These are phyloP conservation scores for Aporophyla nigra DNA, from an alignment of 2,888 invertebrate species.

Conservation along the genomic window DNA sequence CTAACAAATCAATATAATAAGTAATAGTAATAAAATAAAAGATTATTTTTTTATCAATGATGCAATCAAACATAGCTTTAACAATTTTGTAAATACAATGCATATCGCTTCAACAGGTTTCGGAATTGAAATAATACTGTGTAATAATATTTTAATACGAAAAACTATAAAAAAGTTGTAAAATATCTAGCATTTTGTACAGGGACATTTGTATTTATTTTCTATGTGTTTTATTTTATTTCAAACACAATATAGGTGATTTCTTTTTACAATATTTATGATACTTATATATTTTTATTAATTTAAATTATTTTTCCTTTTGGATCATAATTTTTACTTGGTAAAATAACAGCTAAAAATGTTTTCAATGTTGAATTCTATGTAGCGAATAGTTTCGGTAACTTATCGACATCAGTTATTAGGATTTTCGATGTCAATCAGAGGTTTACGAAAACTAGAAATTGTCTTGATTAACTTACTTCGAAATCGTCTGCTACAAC, in stretches of 20 bases:
- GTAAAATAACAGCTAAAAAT: slow-evolving; percentile 16
- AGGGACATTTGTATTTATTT: slow-evolving; percentile 51
- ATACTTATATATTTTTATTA: slow-evolving; percentile 1
- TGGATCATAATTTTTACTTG: slow-evolving; percentile 12
- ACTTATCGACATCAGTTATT: slow-evolving; percentile 15
- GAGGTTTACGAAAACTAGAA: slow-evolving; percentile 9
- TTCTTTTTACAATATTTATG: slow-evolving; percentile 16
- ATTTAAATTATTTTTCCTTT: slow-evolving; percentile 14
- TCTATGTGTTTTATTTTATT: slow-evolving; percentile 7
- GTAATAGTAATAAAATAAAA: slow-evolving; percentile 24
- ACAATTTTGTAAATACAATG: slow-evolving; percentile 46
- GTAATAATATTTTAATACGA: slow-evolving; percentile 33
- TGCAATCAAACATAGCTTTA: slow-evolving; percentile 56
- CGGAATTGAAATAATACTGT: slow-evolving; percentile 60
- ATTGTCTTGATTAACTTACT: slow-evolving; percentile 12
- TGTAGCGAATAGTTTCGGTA: slow-evolving; percentile 35
- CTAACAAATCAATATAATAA: slow-evolving; percentile 40
- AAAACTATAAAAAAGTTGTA: slow-evolving; percentile 8
- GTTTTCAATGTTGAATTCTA: slow-evolving; percentile 26
- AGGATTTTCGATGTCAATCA: slow-evolving; percentile 3
- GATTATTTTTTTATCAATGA: slow-evolving; percentile 45
- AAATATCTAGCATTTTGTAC: slow-evolving; percentile 39
- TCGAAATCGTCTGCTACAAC: slow-evolving; percentile 19
- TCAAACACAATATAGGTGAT: slow-evolving; percentile 34
- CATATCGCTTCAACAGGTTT: slow-evolving; percentile 54